Evolutionary conservation across 2,888 invertebrate species (phyloP).

Genomic region (Nudaria mundana): DNA sequence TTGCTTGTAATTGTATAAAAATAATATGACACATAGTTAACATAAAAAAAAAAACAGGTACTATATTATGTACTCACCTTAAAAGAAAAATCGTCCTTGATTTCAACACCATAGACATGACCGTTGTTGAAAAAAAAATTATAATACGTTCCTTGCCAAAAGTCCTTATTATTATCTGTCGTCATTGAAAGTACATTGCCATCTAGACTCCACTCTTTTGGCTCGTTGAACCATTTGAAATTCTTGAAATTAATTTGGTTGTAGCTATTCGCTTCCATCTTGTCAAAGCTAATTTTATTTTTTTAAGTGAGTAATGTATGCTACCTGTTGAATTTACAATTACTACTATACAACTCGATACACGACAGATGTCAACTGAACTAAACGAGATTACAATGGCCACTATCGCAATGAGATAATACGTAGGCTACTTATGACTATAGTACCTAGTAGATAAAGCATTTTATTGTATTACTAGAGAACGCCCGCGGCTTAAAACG

Average conservation of each 20-base stretch:
- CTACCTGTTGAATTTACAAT: no score
- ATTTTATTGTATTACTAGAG: no score
- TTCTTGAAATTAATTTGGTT: conserved; percentile 20
- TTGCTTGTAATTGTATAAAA: no score
- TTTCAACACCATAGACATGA: conserved; percentile 52
- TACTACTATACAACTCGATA: no score
- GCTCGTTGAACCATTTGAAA: conserved; percentile 63
- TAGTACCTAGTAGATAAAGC: no score
- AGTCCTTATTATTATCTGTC: conserved; percentile 60
- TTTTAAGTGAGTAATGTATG: no score
- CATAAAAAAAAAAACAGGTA: not conserved
- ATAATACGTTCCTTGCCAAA: conserved; percentile 66
- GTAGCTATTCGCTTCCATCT: conserved; percentile 22
- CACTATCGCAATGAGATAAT: no score
- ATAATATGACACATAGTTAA: not conserved
- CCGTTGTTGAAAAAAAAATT: conserved; percentile 53
- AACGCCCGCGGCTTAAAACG: no score
- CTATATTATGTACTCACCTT: conserved; percentile 41
- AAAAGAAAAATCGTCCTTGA: conserved; percentile 55
- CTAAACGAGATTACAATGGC: no score
- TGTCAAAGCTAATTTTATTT: no score
- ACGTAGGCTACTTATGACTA: no score
- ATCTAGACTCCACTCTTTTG: conserved; percentile 43
- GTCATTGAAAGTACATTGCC: conserved; percentile 39
- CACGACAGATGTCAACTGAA: no score